Evolutionary conservation across 1,140 invertebrate genomes (phyloP), one percentile per base, ranked within the genome.

Genomic region (Polypedilum pembai): DNA sequence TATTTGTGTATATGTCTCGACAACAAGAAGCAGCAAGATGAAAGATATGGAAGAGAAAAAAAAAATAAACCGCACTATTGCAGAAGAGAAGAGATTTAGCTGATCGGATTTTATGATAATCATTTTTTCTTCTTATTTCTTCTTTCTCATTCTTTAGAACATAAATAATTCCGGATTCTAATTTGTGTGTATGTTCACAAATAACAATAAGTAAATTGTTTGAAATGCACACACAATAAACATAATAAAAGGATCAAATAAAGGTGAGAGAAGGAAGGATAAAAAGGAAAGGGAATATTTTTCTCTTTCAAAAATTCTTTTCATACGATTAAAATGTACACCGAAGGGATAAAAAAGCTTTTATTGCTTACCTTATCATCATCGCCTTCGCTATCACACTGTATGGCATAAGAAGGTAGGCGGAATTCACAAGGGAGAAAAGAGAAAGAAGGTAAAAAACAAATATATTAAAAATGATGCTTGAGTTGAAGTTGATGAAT

Each of bases 361-460:
- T 69, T 69, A 69, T 69, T 69, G 82, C 88, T 86, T 85, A 90
- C 91, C 91, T 92, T 92, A 86, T 91, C 91, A 83, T 92, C 90
- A 85, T 92, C 90, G 85, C 90, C 90, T 88, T 91, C 90, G 88
- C 90, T 92, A 92, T 92, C 91, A 92, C 91, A 92, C 91, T 92
- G 87, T 77, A 63, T 8, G 77, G 78, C 78, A 80, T 75, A 76
- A 41, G 41, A 77, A n/a, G 63, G 33, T 74, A 74, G 15, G 8
- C 69, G 18, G 21, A 77, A 78, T 75, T 77, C 75, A 76, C 76
- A 73, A 76, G 74, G 74, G 18, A 69, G 74, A 74, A 65, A 15
- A 66, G 76, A 76, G 73, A 40, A 18, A 24, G 75, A 20, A 75
- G 73, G 75, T 21, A 63, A n/a, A 76, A 76, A 76, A 76, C 73